Conservation (phyloP, 1,140 invertebrate genomes). For the Himalopsyche phryganea region DNA sequence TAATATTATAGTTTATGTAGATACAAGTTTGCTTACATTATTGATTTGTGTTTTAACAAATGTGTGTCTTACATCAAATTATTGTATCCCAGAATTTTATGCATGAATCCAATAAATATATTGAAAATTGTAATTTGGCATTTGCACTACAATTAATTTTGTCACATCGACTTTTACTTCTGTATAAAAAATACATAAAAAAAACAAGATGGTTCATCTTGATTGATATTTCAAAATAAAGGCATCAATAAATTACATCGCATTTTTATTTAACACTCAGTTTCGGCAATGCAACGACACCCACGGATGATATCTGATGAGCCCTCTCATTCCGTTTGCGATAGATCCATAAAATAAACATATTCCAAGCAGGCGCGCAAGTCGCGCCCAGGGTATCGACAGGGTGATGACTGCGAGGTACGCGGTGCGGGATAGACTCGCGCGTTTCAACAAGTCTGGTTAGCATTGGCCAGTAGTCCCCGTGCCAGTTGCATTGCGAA, state of each 20-base stretch:
- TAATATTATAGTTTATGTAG: slow-evolving; percentile 34
- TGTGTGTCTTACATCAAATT: slow-evolving; percentile 36
- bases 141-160: slow-evolving; percentile 19
- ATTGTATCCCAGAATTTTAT: slow-evolving; percentile 25
- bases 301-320: too few species aligned
- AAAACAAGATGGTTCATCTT: slow-evolving; percentile 26
- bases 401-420: too few species aligned
- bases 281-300: too few species aligned
- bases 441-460: too few species aligned
- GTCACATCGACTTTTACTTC: slow-evolving; percentile 20
- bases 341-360: too few species aligned
- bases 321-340: too few species aligned
- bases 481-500: too few species aligned
- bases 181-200: slow-evolving; percentile 23
- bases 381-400: too few species aligned
- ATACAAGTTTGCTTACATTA: slow-evolving; percentile 33
- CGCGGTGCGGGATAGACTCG: too few species aligned
- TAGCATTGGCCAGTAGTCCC: too few species aligned
- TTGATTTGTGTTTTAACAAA: slow-evolving; percentile 42
- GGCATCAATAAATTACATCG: slow-evolving; percentile 20
- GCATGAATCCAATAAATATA: slow-evolving; percentile 6
- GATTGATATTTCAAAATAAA: slow-evolving; percentile 32
- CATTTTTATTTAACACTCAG: slow-evolving; percentile 1
- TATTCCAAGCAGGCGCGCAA: too few species aligned
- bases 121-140: slow-evolving; percentile 15